phyloP scores from a whole-genome alignment of 2,888 invertebrate genomes.

The Tortrix viridana region DNA sequence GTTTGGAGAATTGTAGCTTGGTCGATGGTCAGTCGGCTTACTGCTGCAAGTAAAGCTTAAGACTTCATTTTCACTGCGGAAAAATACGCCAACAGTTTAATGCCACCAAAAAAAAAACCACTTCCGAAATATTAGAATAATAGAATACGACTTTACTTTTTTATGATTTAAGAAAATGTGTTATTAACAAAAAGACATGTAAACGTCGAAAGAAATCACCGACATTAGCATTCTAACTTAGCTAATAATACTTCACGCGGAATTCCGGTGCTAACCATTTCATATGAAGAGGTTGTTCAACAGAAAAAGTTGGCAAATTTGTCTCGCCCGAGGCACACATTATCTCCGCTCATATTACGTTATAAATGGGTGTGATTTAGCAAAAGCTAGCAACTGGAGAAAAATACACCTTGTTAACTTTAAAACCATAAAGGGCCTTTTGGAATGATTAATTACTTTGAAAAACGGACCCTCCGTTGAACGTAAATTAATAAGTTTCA shows the following conservation, averaged over 20 bases:
- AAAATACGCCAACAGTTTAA: background rate
- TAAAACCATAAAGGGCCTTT: conserved; percentile 30
- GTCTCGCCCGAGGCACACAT: conserved; percentile 65
- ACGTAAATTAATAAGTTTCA: background rate
- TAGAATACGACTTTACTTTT: too few relatives aligned
- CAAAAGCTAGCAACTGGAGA: conserved; percentile 48
- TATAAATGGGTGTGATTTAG: conserved; percentile 64
- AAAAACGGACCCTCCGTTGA: background rate
- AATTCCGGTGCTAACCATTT: conserved; percentile 60
- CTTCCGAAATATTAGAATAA: too few relatives aligned
- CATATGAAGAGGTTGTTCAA: conserved; percentile 65
- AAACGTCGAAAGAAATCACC: conserved; percentile 42
- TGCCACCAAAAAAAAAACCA: too few relatives aligned
- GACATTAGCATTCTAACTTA: conserved; percentile 57
- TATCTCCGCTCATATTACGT: conserved; percentile 65
- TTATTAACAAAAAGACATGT: background rate
- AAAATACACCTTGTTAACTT: conserved; percentile 47
- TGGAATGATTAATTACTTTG: conserved; percentile 14
- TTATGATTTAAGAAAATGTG: too few relatives aligned
- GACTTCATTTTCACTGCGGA: background rate
- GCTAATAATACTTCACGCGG: conserved; percentile 59
- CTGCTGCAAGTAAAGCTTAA: background rate
- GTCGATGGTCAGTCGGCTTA: too few relatives aligned
- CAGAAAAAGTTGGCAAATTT: conserved; percentile 69
- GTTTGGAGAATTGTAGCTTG: conserved; percentile 7